A percentile compares a stretch with the other conserved stretches of the same genome.
phyloP scores from a whole-genome alignment of 2,888 invertebrate genomes.

The Melitaea athalia region DNA sequence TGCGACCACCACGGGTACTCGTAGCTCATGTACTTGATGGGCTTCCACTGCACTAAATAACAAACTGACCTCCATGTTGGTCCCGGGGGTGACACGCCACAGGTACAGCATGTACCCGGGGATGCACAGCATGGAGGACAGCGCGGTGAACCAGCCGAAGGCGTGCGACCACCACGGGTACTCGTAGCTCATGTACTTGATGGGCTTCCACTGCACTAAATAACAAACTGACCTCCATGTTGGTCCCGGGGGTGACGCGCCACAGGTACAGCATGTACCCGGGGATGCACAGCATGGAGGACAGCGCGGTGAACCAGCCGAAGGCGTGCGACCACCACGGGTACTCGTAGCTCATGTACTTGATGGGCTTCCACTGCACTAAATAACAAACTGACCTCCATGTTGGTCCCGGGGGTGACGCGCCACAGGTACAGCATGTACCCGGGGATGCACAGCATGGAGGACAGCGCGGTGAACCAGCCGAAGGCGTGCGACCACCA shows the following conservation, averaged over 20 bases:
- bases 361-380: constrained; percentile 96
- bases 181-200: constrained; percentile 96
- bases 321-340: constrained; percentile 99
- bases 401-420: constrained; percentile 90
- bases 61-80: constrained; percentile 86
- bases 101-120: constrained; percentile 96
- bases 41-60: constrained; percentile 94
- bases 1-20: constrained; percentile 99
- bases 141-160: constrained; percentile 98
- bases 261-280: constrained; percentile 95
- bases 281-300: constrained; percentile 98
- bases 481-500: constrained; percentile 99
- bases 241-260: constrained; percentile 91
- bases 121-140: constrained; percentile 98
- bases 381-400: constrained; percentile 84
- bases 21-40: constrained; percentile 96
- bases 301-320: constrained; percentile 98
- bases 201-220: constrained; percentile 96
- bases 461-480: constrained; percentile 98
- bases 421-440: constrained; percentile 95
- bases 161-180: constrained; percentile 99
- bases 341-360: constrained; percentile 97
- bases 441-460: constrained; percentile 98
- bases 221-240: constrained; percentile 84
- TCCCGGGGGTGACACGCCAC: constrained; percentile 92